A percentile compares a stretch with the other conserved stretches of the same genome.
phyloP scores from a whole-genome alignment of 1,140 invertebrate genomes.

The Listronotus bonariensis region DNA sequence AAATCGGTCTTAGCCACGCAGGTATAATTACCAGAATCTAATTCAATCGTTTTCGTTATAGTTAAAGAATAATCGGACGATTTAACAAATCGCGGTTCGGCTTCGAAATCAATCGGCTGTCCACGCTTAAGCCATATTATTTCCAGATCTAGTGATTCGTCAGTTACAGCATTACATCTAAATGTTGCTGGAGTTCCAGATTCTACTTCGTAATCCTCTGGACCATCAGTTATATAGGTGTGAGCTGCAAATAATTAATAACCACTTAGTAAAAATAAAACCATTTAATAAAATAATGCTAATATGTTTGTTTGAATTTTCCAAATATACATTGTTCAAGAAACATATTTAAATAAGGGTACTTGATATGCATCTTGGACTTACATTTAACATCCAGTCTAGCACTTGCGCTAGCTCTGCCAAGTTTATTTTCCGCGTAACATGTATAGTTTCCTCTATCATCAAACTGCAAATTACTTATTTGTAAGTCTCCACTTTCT shows the following conservation, averaged over 20 bases:
- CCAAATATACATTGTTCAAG: neutral
- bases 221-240: constrained; percentile 82
- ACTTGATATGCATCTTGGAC: too few species aligned
- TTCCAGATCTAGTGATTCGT: constrained; percentile 75
- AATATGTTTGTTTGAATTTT: neutral
- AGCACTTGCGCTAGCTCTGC: constrained; percentile 75
- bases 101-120: constrained; percentile 84
- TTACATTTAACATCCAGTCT: constrained; percentile 80
- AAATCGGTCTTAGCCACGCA: constrained; percentile 92
- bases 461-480: constrained; percentile 78
- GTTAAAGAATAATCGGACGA: constrained; percentile 90
- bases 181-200: constrained; percentile 90
- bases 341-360: neutral
- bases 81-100: constrained; percentile 79
- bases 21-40: constrained; percentile 94
- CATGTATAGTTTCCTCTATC: constrained; percentile 92
- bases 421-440: constrained; percentile 91
- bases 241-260: constrained; percentile 59
- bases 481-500: constrained; percentile 82
- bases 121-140: constrained; percentile 91
- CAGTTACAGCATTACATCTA: constrained; percentile 88
- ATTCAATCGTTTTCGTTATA: constrained; percentile 90
- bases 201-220: constrained; percentile 88
- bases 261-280: neutral
- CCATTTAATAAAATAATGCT: neutral